Evolutionary conservation across 1,140 invertebrate genomes (phyloP), one percentile per base, ranked within the genome.

Genomic region (Chrysomallon squamiferum): DNA sequence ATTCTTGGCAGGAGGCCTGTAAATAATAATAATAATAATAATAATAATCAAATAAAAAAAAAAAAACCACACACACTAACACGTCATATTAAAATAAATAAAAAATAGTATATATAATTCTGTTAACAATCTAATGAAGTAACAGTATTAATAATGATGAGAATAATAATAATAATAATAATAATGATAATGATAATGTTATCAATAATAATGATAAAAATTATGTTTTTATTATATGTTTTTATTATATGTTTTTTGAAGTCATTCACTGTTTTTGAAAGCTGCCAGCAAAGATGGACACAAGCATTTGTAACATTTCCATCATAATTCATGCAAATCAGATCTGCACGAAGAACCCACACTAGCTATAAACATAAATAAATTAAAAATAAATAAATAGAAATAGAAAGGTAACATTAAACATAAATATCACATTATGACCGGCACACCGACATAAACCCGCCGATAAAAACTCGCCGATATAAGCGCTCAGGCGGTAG

Each of bases 241-340:
- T n/a, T n/a, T n/a, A n/a, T n/a, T n/a, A n/a, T n/a, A n/a, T n/a
- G n/a, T n/a, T n/a, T n/a, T n/a, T n/a, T n/a, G n/a, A n/a, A n/a
- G n/a, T n/a, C 3, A 75, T 73, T 76, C 60, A 82, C 81, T 77
- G 82, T 90, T 90, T 86, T 89, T 90, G 27, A 95, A 81, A 52
- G 93, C 92, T 67, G 91, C 88, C 47, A 92, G 87, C 59, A 94
- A 78, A 33, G 92, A 89, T 54, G 91, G 87, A 93, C 78, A 80
- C 91, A 91, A 43, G 92, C 90, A 87, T 95, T 93, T 50, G 93
- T 86, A 50, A 94, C 77, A 49, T 91, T 90, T 3, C 93, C 93
- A 89, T 93, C 93, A 86, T 92, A 91, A 84, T 94, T 90, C 20
- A 94, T 82, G 83, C 93, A 94, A 3, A 92, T 84, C 66, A 95